phyloP scores from a whole-genome alignment of 53 echinoderm and acorn worm species.

The Crossaster papposus region DNA sequence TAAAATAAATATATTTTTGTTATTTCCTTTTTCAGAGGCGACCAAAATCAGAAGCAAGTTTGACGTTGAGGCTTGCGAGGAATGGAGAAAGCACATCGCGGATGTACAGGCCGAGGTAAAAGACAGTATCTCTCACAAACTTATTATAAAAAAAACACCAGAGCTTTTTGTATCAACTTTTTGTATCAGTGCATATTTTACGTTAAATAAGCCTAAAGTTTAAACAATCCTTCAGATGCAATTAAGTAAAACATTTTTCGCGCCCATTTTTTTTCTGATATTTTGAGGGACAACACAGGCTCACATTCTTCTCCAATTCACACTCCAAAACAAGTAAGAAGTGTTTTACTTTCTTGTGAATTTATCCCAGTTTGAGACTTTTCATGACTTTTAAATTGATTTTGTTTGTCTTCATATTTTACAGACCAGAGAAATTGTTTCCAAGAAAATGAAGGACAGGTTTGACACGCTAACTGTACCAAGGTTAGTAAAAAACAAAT shows the following conservation, averaged over 20 bases:
- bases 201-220: no score
- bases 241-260: no score
- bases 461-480: constrained; percentile 89
- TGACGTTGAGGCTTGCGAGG: constrained; percentile 82
- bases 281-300: no score
- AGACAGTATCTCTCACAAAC: not conserved
- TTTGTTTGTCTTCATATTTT: not conserved
- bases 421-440: constrained; percentile 87
- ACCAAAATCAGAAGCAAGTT: constrained; percentile 69
- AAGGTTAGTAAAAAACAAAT: constrained; percentile 47
- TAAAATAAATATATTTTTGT: not conserved
- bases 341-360: not conserved
- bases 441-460: constrained; percentile 89
- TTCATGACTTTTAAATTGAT: not conserved
- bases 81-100: constrained; percentile 86
- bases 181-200: no score
- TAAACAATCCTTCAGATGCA: no score
- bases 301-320: no score
- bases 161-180: no score
- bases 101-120: constrained; percentile 83
- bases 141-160: not conserved
- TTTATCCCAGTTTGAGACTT: not conserved
- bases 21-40: constrained; percentile 63
- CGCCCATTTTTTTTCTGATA: no score
- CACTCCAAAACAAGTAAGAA: no score